Conservation (phyloP, 2,113 vertebrate genomes). For the Onychorhynchus coronatus region DNA sequence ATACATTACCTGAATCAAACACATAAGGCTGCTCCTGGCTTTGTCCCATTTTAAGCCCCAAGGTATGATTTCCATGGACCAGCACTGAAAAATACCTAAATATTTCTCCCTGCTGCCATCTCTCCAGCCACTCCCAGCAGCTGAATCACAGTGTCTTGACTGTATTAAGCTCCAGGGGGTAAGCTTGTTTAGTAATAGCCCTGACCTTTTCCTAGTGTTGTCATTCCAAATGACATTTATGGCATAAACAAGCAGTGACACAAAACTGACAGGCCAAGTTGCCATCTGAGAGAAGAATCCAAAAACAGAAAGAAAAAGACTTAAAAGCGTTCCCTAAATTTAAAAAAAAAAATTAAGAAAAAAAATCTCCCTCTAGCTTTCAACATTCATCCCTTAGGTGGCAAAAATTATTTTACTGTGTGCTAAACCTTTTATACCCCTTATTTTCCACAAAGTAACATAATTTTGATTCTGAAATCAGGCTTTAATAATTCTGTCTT, state of each 20-base stretch:
- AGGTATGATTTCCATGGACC: conserved; percentile 58
- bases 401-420: background rate
- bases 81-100: conserved; percentile 41
- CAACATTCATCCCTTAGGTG: background rate
- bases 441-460: background rate
- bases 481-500: background rate
- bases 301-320: background rate
- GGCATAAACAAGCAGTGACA: conserved; percentile 67
- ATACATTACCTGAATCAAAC: conserved; percentile 58
- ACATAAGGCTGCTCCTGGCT: background rate
- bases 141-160: conserved; percentile 66
- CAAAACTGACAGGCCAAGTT: conserved; percentile 67
- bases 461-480: background rate
- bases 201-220: conserved; percentile 70
- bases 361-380: background rate
- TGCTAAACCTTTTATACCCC: background rate
- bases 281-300: conserved; percentile 33
- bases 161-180: conserved; percentile 63
- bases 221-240: conserved; percentile 71
- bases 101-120: conserved; percentile 41
- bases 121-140: conserved; percentile 56
- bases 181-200: conserved; percentile 70
- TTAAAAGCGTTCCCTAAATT: background rate
- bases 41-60: conserved; percentile 48
- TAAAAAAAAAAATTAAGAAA: background rate